Evolutionary conservation across 2,888 invertebrate genomes (phyloP).

Genomic region (Gordius sp.): DNA sequence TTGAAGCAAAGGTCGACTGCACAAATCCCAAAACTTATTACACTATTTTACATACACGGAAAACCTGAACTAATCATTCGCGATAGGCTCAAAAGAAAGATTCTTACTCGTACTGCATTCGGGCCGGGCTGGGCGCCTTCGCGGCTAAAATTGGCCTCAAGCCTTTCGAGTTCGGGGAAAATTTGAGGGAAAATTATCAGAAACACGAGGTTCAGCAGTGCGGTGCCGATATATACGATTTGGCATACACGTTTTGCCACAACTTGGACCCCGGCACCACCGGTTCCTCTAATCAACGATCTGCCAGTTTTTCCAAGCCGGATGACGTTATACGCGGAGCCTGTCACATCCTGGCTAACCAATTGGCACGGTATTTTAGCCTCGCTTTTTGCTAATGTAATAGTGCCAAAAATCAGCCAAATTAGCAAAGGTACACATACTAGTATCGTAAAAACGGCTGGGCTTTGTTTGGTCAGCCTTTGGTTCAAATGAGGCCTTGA

Average conservation of each 20-base stretch:
- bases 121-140: constrained; percentile 40
- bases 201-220: constrained; percentile 76
- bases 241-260: too few relatives aligned
- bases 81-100: constrained; percentile 39
- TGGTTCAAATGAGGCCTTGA: too few relatives aligned
- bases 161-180: constrained; percentile 81
- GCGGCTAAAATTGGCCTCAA: constrained; percentile 57
- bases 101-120: constrained; percentile 57
- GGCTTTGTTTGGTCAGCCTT: too few relatives aligned
- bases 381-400: too few relatives aligned
- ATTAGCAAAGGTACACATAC: too few relatives aligned
- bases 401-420: too few relatives aligned
- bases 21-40: neutral
- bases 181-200: constrained; percentile 75
- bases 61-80: too few relatives aligned
- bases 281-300: too few relatives aligned
- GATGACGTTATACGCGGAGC: constrained; percentile 65
- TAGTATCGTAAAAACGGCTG: too few relatives aligned
- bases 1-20: neutral
- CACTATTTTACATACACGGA: neutral
- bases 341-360: constrained; percentile 73
- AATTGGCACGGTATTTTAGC: too few relatives aligned
- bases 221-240: too few relatives aligned
- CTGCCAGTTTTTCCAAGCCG: constrained; percentile 40
- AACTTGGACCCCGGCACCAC: too few relatives aligned